Evolutionary conservation across 2,113 vertebrate species (phyloP), one percentile per base, ranked within the genome.

Genomic region (Phasianus colchicus): DNA sequence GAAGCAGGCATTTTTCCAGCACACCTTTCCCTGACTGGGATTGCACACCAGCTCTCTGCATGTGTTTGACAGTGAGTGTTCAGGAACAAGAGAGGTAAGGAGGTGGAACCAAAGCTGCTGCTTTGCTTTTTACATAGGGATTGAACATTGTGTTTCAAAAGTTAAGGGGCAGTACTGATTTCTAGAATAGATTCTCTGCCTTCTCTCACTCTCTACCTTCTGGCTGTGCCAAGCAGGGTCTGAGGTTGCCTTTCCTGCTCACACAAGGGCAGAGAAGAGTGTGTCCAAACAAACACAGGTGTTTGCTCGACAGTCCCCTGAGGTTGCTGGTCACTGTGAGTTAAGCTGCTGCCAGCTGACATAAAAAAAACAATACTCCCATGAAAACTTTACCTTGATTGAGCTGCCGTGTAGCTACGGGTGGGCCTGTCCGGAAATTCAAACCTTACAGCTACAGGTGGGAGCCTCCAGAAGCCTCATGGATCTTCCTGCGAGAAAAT

Each of bases 1-100:
- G 40, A 24, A 48, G 32, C 13, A 63, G 10, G 17, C 30, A 57
- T 6, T 9, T 7, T 52, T 85, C 32, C 36, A 55, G 11, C 20
- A 24, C 52, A 58, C 11, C 67, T 71, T 90, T n/a, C 45, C 67
- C 50, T 64, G 16, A 13, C 13, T 58, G 14, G 19, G 2, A 0
- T 8, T 67, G 42, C 29, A 13, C 20, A 42, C 50, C 21, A 47
- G 10, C 38, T 36, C 9, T 43, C 60, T 77, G 21, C 14, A 12
- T 40, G 21, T 0, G 0, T 67, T 21, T 81, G 47, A 52, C n/a
- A 40, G 6, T 11, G 0, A 0, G 3, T n/a, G 24, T 25, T 22
- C 52, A 32, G 20, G 47, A 86, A 15, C 18, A 42, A 71, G 24
- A 63, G n/a, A 3, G 3, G 3, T 11, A 38, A 18, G 8, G 20